These are phyloP conservation scores for Brachyopa scutellaris DNA, from an alignment of 2,888 invertebrate genomes.

Conservation along the genomic window DNA sequence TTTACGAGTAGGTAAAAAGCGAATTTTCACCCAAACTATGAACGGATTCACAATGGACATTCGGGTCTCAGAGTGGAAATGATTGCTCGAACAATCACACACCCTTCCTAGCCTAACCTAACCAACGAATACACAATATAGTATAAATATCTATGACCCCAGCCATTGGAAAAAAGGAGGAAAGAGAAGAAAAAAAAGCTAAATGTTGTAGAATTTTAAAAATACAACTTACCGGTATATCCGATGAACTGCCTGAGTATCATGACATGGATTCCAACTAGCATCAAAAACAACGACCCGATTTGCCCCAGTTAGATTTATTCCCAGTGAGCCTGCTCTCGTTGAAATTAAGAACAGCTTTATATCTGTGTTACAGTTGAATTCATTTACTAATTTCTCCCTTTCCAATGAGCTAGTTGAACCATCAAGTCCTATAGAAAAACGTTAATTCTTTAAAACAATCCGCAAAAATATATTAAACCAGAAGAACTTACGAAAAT, in stretches of 20 bases:
- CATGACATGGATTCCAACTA: conserved; percentile 99
- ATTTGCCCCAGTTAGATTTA: conserved; percentile 98
- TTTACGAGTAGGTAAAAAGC: too few species aligned
- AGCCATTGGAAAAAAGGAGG: too few species aligned
- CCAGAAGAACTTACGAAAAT: conserved; percentile 89
- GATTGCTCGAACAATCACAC: too few species aligned
- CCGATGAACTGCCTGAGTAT: conserved; percentile 98
- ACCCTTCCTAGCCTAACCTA: too few species aligned
- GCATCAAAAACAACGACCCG: conserved; percentile 98
- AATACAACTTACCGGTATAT: conserved; percentile 88
- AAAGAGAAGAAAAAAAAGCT: too few species aligned
- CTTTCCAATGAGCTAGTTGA: conserved; percentile 96
- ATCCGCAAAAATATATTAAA: not conserved
- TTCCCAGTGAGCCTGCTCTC: conserved; percentile 97
- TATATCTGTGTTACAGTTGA: conserved; percentile 93
- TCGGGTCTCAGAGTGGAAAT: too few species aligned
- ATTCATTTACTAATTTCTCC: conserved; percentile 97
- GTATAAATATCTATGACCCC: too few species aligned
- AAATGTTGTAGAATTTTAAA: too few species aligned
- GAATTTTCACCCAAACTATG: too few species aligned
- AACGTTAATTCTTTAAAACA: not conserved
- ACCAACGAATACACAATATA: too few species aligned
- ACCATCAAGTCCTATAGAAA: conserved; percentile 91
- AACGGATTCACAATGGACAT: too few species aligned
- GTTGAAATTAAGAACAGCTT: conserved; percentile 98